Evolutionary conservation across 1,140 invertebrate species (phyloP).

Genomic region (Macrostomum lignano): DNA sequence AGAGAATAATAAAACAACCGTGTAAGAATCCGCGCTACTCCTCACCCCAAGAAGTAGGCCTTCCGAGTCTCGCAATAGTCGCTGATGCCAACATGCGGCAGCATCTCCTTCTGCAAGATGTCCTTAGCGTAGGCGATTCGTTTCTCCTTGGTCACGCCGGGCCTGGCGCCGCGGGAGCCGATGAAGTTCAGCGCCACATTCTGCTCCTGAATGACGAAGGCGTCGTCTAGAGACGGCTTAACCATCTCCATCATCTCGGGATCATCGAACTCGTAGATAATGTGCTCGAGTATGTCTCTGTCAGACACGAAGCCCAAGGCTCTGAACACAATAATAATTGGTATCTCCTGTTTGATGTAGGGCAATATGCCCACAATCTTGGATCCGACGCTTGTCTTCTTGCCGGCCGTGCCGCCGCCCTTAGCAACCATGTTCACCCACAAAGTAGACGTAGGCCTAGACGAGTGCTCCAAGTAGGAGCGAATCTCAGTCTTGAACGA

Average conservation of each 20-base stretch:
- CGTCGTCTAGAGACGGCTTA: conserved; percentile 90
- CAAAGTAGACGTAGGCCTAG: conserved; percentile 67
- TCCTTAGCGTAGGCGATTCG: conserved; percentile 92
- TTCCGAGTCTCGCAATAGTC: conserved; percentile 98
- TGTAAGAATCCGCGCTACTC: too few species aligned
- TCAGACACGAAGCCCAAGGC: conserved; percentile 91
- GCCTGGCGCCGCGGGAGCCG: conserved; percentile 66
- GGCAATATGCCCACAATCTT: conserved; percentile 83
- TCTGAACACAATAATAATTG: conserved; percentile 87
- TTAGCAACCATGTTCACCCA: conserved; percentile 98
- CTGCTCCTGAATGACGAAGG: conserved; percentile 95
- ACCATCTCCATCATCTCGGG: conserved; percentile 99
- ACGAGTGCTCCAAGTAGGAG: conserved; percentile 70
- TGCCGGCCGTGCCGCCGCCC: conserved; percentile 65
- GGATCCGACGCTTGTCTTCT: conserved; percentile 88
- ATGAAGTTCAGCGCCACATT: conserved; percentile 94
- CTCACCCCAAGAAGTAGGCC: conserved; percentile 64
- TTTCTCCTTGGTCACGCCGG: conserved; percentile 89
- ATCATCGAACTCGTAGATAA: conserved; percentile 92
- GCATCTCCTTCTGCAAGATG: conserved; percentile 96
- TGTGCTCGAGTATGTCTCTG: conserved; percentile 86
- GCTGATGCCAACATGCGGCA: conserved; percentile 87
- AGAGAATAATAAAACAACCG: too few species aligned
- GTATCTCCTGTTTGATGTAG: conserved; percentile 90
- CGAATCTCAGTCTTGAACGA: conserved; percentile 85